Percentiles rank a stretch among this genome's conserved stretches.
Conservation (phyloP, 92 coral and sea anemone genomes). For the Actinostola sp. region DNA sequence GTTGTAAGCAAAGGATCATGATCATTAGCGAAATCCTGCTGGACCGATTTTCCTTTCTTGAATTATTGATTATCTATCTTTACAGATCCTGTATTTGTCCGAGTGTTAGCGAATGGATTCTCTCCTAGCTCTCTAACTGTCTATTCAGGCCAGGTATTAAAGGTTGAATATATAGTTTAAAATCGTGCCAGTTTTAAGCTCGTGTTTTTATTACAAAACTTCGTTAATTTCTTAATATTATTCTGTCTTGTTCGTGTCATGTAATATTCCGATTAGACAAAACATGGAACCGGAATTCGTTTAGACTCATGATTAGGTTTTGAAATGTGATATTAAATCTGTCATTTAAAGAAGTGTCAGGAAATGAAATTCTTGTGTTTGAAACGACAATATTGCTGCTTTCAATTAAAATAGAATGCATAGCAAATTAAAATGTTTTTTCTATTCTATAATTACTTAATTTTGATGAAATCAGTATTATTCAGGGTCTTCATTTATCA, state of each 20-base stretch:
- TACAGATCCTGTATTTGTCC: slow-evolving; percentile 48
- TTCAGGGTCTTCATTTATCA: no score
- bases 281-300: not conserved
- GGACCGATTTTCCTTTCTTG: not conserved
- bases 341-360: not conserved
- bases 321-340: not conserved
- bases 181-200: not conserved
- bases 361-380: not conserved
- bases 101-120: slow-evolving; percentile 50
- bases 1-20: not conserved
- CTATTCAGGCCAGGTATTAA: slow-evolving; percentile 65
- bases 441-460: no score
- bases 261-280: not conserved
- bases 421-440: no score
- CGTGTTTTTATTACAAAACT: not conserved
- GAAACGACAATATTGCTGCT: not conserved
- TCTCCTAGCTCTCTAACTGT: slow-evolving; percentile 36
- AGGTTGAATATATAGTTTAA: not conserved
- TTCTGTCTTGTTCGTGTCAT: not conserved
- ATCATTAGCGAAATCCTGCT: not conserved
- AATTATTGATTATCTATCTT: slow-evolving; percentile 6
- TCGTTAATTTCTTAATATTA: no score
- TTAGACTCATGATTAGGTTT: not conserved
- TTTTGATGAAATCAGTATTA: no score
- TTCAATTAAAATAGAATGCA: no score